Evolutionary conservation across 2,113 vertebrate species (phyloP).

Genomic region (Cyanoramphus novaezelandiae): DNA sequence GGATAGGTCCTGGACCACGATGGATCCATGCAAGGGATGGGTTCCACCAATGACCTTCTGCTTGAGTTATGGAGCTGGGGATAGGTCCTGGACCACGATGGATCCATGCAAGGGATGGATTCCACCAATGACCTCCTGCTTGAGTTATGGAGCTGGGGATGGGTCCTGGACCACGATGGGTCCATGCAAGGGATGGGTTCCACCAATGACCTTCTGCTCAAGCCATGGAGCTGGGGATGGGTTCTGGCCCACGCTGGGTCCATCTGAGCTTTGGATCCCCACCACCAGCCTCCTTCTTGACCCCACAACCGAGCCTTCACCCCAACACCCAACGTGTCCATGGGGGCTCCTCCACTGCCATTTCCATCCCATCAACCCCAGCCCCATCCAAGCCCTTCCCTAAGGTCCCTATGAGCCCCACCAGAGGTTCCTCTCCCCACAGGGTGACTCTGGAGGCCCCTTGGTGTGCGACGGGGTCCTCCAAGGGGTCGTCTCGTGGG

Average conservation of each 20-base stretch:
- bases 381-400: too few species aligned
- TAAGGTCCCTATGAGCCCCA: not conserved
- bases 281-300: accelerated
- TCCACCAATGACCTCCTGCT: too few species aligned
- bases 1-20: accelerated
- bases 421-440: not conserved
- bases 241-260: accelerated
- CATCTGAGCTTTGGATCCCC: not conserved
- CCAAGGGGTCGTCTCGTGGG: slow-evolving; percentile 84
- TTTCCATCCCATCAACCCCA: not conserved
- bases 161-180: too few species aligned
- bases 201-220: too few species aligned
- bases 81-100: too few species aligned
- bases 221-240: accelerated
- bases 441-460: slow-evolving; percentile 84
- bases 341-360: not conserved
- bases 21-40: too few species aligned
- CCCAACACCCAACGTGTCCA: not conserved
- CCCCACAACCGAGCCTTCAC: too few species aligned
- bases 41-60: too few species aligned
- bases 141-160: too few species aligned
- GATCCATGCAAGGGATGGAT: too few species aligned
- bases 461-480: slow-evolving; percentile 75
- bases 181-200: too few species aligned
- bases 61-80: too few species aligned